phyloP scores from a whole-genome alignment of 2,113 vertebrate genomes.

The Oxygymnocypris stewartii region DNA sequence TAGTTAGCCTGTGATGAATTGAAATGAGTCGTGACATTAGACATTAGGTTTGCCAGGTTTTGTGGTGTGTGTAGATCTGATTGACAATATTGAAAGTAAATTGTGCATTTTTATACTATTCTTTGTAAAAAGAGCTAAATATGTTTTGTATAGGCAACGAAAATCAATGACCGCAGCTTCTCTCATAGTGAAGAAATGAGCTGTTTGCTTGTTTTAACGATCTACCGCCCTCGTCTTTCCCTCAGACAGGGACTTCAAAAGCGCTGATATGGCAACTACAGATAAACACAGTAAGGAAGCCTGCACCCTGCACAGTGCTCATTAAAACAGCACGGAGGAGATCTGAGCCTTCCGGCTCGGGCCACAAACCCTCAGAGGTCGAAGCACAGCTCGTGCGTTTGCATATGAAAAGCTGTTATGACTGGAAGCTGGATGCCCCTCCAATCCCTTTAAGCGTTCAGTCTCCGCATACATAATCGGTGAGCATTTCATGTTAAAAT shows the following conservation, averaged over 20 bases:
- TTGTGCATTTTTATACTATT: not conserved
- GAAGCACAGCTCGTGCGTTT: constrained; percentile 44
- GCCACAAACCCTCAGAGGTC: constrained; percentile 9
- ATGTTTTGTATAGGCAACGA: not conserved
- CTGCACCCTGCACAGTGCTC: not conserved
- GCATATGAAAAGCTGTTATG: constrained; percentile 61
- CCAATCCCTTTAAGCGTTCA: constrained; percentile 27
- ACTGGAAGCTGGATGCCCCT: constrained; percentile 46
- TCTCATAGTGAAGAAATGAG: not conserved
- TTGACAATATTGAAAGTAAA: not conserved
- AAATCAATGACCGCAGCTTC: not conserved
- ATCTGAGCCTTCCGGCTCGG: not conserved
- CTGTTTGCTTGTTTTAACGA: constrained; percentile 21
- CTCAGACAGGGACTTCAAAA: constrained; percentile 30
- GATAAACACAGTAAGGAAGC: not conserved
- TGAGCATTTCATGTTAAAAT: constrained; percentile 8
- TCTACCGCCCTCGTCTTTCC: not conserved
- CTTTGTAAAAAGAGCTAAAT: not conserved
- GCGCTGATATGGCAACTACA: not conserved
- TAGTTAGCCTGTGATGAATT: too few relatives aligned
- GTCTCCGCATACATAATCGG: constrained; percentile 30
- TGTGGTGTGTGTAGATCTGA: not conserved
- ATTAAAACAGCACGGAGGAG: constrained; percentile 4
- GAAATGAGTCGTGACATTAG: too few relatives aligned
- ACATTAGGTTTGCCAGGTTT: too few relatives aligned